phyloP scores from a whole-genome alignment of 2,797 vertebrate genomes.

The Xiphorhynchus erythropygius region DNA sequence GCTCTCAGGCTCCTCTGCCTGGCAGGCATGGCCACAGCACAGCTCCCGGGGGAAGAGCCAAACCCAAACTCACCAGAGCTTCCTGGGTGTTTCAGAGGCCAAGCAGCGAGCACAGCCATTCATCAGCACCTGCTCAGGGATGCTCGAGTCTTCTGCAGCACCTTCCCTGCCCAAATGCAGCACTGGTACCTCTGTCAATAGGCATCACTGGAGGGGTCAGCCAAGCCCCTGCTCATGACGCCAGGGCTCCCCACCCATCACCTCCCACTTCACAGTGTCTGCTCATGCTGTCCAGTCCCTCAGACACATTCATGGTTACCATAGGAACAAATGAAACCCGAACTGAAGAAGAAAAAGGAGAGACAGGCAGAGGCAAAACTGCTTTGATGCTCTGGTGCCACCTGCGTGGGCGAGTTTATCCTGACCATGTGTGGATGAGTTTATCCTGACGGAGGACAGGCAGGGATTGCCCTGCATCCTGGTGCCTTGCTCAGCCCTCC shows the following conservation, averaged over 20 bases:
- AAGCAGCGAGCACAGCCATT: accelerated
- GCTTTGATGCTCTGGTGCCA: slow-evolving; percentile 35
- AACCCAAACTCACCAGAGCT: slow-evolving; percentile 48
- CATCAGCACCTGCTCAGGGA: neutral
- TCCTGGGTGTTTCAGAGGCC: neutral
- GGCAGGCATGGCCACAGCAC: accelerated
- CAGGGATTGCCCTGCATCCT: neutral
- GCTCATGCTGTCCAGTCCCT: slow-evolving; percentile 29
- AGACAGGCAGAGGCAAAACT: neutral
- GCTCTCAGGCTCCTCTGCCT: neutral
- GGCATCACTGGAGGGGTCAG: neutral
- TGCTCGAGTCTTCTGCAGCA: accelerated
- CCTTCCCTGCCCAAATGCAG: neutral
- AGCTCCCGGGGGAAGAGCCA: neutral
- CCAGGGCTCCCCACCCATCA: neutral
- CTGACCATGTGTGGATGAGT: neutral
- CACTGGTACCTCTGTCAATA: neutral
- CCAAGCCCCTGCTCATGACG: neutral
- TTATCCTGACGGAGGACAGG: accelerated
- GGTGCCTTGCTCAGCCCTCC: accelerated
- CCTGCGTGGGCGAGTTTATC: neutral
- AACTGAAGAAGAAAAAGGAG: slow-evolving; percentile 45
- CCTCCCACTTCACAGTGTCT: neutral
- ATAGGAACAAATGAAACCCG: slow-evolving; percentile 78
- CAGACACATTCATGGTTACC: slow-evolving; percentile 61